phyloP scores from a whole-genome alignment of 1,140 invertebrate species.

The Caenorhabditis latens region DNA sequence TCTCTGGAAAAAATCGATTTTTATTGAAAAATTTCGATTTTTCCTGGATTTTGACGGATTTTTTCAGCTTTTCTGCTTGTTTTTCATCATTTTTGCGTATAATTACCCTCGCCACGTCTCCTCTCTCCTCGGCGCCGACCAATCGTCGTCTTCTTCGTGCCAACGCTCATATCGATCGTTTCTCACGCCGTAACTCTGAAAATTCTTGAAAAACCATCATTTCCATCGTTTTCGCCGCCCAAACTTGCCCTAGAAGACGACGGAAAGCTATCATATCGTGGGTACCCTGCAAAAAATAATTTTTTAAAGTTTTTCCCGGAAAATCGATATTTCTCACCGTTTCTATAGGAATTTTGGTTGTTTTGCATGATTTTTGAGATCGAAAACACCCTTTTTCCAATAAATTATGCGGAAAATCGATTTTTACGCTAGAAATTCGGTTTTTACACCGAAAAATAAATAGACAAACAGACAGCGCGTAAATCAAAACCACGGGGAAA shows the following conservation, averaged over 20 bases:
- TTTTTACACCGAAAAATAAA: not conserved
- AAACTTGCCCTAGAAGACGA: slow-evolving; percentile 20
- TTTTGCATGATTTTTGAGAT: slow-evolving; percentile 9
- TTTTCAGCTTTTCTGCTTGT: not conserved
- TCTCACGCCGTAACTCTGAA: not conserved
- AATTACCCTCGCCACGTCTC: not conserved
- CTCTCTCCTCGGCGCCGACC: not conserved
- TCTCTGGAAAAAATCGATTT: not conserved
- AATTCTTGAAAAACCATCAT: not conserved
- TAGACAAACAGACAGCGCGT: slow-evolving; percentile 23
- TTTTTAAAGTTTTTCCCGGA: not conserved
- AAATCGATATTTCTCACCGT: slow-evolving; percentile 8
- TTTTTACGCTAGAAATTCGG: not conserved
- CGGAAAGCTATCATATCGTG: not conserved
- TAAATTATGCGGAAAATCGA: not conserved
- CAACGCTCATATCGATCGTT: not conserved
- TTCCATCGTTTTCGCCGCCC: not conserved
- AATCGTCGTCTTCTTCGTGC: not conserved
- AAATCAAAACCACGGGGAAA: not conserved
- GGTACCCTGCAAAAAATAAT: slow-evolving; percentile 3
- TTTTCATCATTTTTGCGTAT: not conserved
- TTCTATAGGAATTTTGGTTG: not conserved
- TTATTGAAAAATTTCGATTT: not conserved
- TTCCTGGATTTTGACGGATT: not conserved
- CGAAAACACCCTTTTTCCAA: not conserved